Evolutionary conservation across 2,797 vertebrate species (phyloP).

Genomic region (Lates japonicus): DNA sequence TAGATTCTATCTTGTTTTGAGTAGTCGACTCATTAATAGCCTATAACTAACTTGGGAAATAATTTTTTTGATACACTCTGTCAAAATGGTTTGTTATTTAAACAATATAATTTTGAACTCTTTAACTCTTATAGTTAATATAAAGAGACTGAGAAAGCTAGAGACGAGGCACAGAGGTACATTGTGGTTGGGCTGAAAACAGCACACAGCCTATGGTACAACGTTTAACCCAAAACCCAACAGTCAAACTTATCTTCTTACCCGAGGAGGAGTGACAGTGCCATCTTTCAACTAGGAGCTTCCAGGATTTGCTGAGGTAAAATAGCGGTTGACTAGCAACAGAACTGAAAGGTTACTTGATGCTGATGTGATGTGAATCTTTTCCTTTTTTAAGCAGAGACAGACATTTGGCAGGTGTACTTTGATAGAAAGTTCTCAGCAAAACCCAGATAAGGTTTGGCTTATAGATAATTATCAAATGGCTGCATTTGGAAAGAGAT

Average conservation of each 20-base stretch:
- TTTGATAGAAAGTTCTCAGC: constrained; percentile 9
- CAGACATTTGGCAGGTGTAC: constrained; percentile 1
- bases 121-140: background rate
- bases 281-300: background rate
- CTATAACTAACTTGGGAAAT: too few species aligned
- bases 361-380: background rate
- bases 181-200: background rate
- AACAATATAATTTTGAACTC: background rate
- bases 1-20: too few species aligned
- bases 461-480: background rate
- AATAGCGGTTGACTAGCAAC: constrained; percentile 5
- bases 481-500: background rate
- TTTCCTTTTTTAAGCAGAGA: background rate
- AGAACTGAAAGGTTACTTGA: constrained; percentile 22
- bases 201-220: background rate
- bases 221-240: background rate
- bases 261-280: background rate
- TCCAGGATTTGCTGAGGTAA: constrained; percentile 24
- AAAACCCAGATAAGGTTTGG: background rate
- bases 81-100: background rate
- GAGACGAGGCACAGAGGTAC: background rate
- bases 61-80: too few species aligned
- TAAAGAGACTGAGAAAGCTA: background rate
- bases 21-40: too few species aligned
- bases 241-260: constrained; percentile 14